These are phyloP conservation scores for Graptemys geographica DNA, from an alignment of 2,797 vertebrate genomes.

Conservation along the genomic window DNA sequence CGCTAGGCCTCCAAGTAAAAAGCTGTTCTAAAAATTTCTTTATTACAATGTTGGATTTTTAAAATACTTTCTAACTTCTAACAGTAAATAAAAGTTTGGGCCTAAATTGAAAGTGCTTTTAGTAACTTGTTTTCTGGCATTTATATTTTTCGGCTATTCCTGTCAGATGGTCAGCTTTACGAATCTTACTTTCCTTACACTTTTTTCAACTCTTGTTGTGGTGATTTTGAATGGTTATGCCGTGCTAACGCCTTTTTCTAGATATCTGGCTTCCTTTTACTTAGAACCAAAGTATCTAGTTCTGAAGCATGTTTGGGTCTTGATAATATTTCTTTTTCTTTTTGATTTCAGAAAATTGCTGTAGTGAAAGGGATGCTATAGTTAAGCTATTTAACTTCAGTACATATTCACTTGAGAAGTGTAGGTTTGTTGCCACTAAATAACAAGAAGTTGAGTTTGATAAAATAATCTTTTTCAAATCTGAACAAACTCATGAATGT, in stretches of 20 bases:
- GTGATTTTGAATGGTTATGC: background rate
- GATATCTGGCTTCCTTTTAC: background rate
- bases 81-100: background rate
- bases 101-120: background rate
- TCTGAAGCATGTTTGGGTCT: background rate
- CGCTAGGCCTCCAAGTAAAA: background rate
- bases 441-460: background rate
- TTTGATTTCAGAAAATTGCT: background rate
- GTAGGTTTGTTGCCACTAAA: background rate
- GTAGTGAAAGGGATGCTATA: background rate
- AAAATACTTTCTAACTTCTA: background rate
- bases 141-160: background rate
- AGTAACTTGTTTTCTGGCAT: background rate
- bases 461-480: background rate
- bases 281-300: background rate
- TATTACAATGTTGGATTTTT: background rate
- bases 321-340: background rate
- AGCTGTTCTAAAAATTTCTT: background rate
- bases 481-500: background rate
- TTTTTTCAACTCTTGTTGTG: background rate
- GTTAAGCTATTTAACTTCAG: background rate
- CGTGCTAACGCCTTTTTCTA: background rate
- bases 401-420: background rate
- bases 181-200: background rate
- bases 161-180: background rate